Percentiles rank a stretch among this genome's conserved stretches.
Evolutionary conservation across 2,797 vertebrate genomes (phyloP).

Genomic region (Cyclopterus lumpus): DNA sequence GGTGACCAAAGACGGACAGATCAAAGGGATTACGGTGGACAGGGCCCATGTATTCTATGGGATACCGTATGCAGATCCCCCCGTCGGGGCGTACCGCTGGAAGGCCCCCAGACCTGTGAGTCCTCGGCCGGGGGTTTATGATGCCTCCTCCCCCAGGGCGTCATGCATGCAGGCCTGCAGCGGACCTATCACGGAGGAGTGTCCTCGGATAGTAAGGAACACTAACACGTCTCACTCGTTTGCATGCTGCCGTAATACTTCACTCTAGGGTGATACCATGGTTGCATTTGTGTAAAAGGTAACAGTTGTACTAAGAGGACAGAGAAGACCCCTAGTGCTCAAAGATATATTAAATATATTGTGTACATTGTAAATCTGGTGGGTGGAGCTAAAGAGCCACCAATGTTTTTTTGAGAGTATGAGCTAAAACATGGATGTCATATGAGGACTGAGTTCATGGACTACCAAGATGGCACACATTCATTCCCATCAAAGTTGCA

Average conservation of each 20-base stretch:
- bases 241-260: not conserved
- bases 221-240: not conserved
- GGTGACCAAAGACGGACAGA: slow-evolving; percentile 74
- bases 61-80: slow-evolving; percentile 82
- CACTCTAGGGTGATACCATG: not conserved
- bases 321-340: not conserved
- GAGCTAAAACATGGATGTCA: not conserved
- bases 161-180: slow-evolving; percentile 82
- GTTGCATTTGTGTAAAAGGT: not conserved
- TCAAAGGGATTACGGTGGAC: slow-evolving; percentile 75
- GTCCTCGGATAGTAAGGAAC: slow-evolving; percentile 76
- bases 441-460: not conserved
- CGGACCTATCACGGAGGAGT: slow-evolving; percentile 63
- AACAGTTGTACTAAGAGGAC: not conserved
- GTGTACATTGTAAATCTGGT: not conserved
- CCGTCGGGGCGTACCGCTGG: slow-evolving; percentile 81
- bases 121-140: slow-evolving; percentile 75
- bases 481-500: not conserved
- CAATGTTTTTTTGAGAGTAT: not conserved
- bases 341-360: not conserved
- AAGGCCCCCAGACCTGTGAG: slow-evolving; percentile 74
- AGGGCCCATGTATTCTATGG: slow-evolving; percentile 83
- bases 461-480: not conserved
- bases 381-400: not conserved
- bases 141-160: slow-evolving; percentile 78